These are phyloP conservation scores for Gadopsis bispinosus DNA, from an alignment of 2,797 vertebrate genomes.

Conservation along the genomic window DNA sequence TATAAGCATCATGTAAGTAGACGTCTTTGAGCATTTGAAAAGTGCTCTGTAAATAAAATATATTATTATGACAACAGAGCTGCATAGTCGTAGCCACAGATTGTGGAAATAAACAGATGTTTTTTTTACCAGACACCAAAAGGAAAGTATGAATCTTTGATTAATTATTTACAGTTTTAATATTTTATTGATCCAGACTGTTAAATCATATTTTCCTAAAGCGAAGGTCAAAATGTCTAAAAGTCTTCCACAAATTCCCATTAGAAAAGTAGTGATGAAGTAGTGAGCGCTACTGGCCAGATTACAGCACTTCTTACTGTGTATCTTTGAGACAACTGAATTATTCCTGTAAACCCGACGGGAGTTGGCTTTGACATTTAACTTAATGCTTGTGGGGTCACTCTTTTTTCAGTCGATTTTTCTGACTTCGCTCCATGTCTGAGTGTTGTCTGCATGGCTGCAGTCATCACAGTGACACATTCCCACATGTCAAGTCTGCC, in stretches of 20 bases:
- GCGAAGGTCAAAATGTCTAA: too few relatives aligned
- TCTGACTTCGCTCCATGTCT: slow-evolving; percentile 3
- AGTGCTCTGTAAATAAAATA: not conserved
- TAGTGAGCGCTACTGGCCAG: not conserved
- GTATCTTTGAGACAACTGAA: not conserved
- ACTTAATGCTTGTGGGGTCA: not conserved
- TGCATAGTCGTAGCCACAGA: not conserved
- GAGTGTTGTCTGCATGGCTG: slow-evolving; percentile 9
- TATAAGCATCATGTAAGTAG: not conserved
- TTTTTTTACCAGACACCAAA: not conserved
- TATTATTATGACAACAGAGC: not conserved
- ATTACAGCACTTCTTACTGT: not conserved
- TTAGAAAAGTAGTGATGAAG: not conserved
- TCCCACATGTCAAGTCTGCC: slow-evolving; percentile 48
- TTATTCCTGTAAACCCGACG: not conserved
- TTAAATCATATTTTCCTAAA: not conserved
- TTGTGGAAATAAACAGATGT: not conserved
- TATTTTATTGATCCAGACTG: not conserved
- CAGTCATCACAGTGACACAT: slow-evolving; percentile 63
- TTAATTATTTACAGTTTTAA: not conserved
- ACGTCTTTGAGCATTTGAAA: not conserved
- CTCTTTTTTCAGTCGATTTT: slow-evolving; percentile 5
- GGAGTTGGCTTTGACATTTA: not conserved
- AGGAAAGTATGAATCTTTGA: not conserved
- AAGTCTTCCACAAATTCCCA: not conserved